Evolutionary conservation across 2,888 invertebrate species (phyloP).

Genomic region (Chaetoderma sp.): DNA sequence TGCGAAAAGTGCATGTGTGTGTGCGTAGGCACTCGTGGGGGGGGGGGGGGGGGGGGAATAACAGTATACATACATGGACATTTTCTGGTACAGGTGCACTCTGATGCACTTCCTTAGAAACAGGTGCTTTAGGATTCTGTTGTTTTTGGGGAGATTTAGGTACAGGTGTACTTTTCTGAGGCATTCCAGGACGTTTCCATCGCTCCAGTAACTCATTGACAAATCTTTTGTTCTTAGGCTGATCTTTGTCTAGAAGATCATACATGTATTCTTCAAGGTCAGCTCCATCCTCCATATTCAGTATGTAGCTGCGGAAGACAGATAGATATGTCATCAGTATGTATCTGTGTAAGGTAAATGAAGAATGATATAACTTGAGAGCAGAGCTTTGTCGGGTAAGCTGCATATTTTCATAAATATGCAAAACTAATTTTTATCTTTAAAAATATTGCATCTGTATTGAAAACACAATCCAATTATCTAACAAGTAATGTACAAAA

Average conservation of each 20-base stretch:
- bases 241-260: conserved; percentile 79
- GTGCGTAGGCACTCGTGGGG: no score
- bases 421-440: no score
- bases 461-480: no score
- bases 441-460: no score
- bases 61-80: conserved; percentile 11
- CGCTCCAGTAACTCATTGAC: conserved; percentile 73
- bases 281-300: conserved; percentile 78
- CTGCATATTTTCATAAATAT: background rate
- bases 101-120: no score
- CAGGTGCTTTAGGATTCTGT: no score
- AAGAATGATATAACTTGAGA: background rate
- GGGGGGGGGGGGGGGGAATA: background rate
- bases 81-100: no score
- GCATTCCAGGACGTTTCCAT: conserved; percentile 46
- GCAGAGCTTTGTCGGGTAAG: background rate
- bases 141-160: no score
- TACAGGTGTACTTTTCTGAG: background rate
- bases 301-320: conserved; percentile 76
- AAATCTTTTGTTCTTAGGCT: conserved; percentile 76
- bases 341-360: no score
- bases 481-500: no score
- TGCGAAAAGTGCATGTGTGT: no score
- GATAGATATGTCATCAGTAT: no score
- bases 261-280: conserved; percentile 85